phyloP scores from a whole-genome alignment of 2,113 vertebrate species.

The Leucoraja erinaceus region DNA sequence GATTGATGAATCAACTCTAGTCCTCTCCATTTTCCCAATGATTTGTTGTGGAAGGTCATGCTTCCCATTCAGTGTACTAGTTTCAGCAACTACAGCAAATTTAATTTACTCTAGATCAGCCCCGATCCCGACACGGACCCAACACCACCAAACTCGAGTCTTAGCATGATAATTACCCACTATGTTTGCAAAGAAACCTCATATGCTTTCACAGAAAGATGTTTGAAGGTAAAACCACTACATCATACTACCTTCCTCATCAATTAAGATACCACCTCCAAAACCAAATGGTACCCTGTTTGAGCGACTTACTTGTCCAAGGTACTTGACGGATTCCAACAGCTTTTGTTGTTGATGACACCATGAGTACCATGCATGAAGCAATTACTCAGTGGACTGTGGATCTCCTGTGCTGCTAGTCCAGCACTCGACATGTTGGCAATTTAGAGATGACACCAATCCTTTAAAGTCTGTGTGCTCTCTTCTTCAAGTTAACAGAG shows the following conservation, averaged over 20 bases:
- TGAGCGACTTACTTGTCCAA: conserved; percentile 71
- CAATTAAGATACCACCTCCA: neutral
- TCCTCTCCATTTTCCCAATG: neutral
- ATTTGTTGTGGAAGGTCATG: neutral
- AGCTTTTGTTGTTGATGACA: conserved; percentile 71
- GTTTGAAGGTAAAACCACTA: neutral
- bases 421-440: conserved; percentile 82
- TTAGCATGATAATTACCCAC: neutral
- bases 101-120: neutral
- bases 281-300: neutral
- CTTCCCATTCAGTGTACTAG: neutral
- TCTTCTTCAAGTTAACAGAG: neutral
- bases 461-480: conserved; percentile 7
- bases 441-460: neutral
- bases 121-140: neutral
- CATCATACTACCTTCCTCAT: neutral
- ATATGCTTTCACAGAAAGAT: neutral
- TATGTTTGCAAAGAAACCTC: neutral
- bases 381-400: conserved; percentile 70
- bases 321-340: conserved; percentile 65
- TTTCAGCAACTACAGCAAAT: neutral
- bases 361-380: conserved; percentile 72
- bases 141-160: neutral
- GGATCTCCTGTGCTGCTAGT: conserved; percentile 81
- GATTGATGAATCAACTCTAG: neutral